Evolutionary conservation across 1,140 invertebrate genomes (phyloP).

Genomic region (Meloidogyne exigua): DNA sequence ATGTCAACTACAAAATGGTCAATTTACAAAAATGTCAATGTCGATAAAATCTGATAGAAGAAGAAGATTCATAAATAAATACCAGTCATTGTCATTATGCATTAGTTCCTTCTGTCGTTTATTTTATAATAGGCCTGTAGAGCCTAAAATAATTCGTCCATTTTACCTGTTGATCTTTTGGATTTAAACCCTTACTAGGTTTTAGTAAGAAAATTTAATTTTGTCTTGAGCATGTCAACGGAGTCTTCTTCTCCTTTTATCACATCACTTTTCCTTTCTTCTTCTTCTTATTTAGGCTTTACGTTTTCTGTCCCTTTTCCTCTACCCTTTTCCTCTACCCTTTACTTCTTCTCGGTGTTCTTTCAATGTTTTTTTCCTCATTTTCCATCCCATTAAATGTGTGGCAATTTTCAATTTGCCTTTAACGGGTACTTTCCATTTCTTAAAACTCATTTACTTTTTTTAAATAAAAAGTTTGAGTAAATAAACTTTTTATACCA

Average conservation of each 20-base stretch:
- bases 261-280: neutral
- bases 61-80: no score
- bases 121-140: no score
- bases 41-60: no score
- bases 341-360: neutral
- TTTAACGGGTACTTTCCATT: neutral
- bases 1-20: neutral
- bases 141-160: no score
- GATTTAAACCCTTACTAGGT: neutral
- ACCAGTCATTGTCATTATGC: no score
- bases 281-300: neutral
- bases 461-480: no score
- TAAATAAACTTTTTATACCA: no score
- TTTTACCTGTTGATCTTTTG: neutral
- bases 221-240: neutral
- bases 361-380: neutral
- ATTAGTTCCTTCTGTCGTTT: no score
- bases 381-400: constrained; percentile 13
- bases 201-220: neutral
- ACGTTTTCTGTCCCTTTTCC: neutral
- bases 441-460: neutral
- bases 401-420: neutral
- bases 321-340: neutral
- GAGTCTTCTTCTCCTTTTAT: no score
- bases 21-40: no score